Evolutionary conservation across 2,888 invertebrate genomes (phyloP), one percentile per base, ranked within the genome.

Genomic region (Brenthis hecate): DNA sequence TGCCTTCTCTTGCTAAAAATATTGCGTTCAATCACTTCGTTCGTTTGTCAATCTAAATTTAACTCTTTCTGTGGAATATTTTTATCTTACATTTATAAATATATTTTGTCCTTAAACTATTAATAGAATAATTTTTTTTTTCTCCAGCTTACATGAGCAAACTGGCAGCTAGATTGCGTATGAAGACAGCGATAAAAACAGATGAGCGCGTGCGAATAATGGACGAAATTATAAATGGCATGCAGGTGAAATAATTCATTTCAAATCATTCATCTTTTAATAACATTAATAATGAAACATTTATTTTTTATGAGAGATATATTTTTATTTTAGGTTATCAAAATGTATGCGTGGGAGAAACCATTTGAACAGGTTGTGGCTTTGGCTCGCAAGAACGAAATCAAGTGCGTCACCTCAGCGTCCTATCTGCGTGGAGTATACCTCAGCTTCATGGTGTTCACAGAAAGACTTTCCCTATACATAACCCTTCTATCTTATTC

Each of bases 301-400:
- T 14, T 51, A 32, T 23, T 65, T 43, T 36, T 57, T 16, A 19
- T 48, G 48, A 6, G 13, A 16, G 28, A 47, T 43, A 51, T 64
- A 8, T 47, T 58, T 62, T 68, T 54, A 36, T 71, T 94, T 80
- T 90, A 97, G 93, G 97, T 98, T 2, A 97, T 99, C 74, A 99
- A 99, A 93, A 98, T 99, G 98, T 99, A 98, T 83, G 97, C 98
- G 3, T 99, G 99, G 97, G 99, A 99, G 85, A 96, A 95, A 76
- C 97, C 98, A 0, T 98, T 99, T 81, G 96, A 96, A 71, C 94
- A 95, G 73, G 94, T 98, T n/a, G 96, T 99, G 3, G 94, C 95
- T 11, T 85, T 94, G 63, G 96, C 97, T 1, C 91, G 98, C 79
- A 94, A 94, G 89, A 95, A 94, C 77, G 96, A 95, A 78, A 94